A percentile compares a stretch with the other conserved stretches of the same genome.
Evolutionary conservation across 2,888 invertebrate genomes (phyloP).

Genomic region (Pseudoips prasinana): DNA sequence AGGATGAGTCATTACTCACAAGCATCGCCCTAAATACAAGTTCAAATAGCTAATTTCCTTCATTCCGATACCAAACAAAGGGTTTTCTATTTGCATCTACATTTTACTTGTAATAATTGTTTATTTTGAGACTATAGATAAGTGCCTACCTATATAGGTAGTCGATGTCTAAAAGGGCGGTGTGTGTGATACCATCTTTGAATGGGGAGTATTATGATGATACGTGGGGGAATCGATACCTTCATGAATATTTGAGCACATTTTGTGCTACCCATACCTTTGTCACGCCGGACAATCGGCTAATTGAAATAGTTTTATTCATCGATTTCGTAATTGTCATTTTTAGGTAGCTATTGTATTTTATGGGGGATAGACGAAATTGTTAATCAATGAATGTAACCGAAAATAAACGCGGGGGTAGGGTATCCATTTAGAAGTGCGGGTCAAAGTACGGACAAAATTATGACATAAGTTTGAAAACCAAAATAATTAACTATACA

Average conservation of each 20-base stretch:
- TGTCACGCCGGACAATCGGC: slow-evolving; percentile 47
- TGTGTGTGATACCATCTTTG: slow-evolving; percentile 74
- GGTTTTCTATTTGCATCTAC: slow-evolving; percentile 22
- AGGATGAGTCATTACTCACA: too few relatives aligned
- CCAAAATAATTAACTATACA: too few relatives aligned
- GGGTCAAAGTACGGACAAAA: too few relatives aligned
- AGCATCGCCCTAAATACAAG: slow-evolving; percentile 14
- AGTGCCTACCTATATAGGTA: slow-evolving; percentile 24
- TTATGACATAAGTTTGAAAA: too few relatives aligned
- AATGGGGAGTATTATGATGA: slow-evolving; percentile 61
- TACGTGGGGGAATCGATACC: slow-evolving; percentile 59
- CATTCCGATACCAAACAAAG: slow-evolving; percentile 20
- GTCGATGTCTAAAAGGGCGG: slow-evolving; percentile 58
- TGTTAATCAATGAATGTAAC: too few relatives aligned
- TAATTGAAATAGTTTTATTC: slow-evolving; percentile 70
- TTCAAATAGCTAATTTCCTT: slow-evolving; percentile 21
- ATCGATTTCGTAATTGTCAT: too few relatives aligned
- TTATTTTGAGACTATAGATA: slow-evolving; percentile 43
- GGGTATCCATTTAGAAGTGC: too few relatives aligned
- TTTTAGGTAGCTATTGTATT: too few relatives aligned
- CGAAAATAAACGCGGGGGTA: too few relatives aligned
- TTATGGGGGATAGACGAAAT: too few relatives aligned
- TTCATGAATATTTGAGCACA: slow-evolving; percentile 73
- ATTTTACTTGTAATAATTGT: slow-evolving; percentile 38
- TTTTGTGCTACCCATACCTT: slow-evolving; percentile 53